Percentiles rank a stretch among this genome's conserved stretches.
These are phyloP conservation scores for Dromococcyx pavoninus DNA, from an alignment of 2,797 vertebrate species.

Conservation along the genomic window DNA sequence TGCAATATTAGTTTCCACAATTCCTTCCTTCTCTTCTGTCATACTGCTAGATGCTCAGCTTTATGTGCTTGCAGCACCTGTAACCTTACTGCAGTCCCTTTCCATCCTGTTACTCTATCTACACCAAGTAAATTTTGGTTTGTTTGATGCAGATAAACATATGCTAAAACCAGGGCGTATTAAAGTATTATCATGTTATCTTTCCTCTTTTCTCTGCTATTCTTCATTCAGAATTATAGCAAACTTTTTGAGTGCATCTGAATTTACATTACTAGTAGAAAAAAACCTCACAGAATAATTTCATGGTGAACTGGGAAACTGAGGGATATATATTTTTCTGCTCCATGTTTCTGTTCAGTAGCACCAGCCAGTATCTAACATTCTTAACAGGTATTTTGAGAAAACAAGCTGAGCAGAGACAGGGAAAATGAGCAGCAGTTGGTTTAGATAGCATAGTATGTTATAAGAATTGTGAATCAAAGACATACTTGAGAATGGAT, in stretches of 20 bases:
- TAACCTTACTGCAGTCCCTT: background rate
- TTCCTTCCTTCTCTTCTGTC: background rate
- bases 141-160: background rate
- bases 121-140: background rate
- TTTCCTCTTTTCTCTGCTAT: background rate
- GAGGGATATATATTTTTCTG: background rate
- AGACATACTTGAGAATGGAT: background rate
- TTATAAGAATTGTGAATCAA: background rate
- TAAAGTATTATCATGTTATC: too few species aligned
- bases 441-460: background rate
- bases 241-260: background rate
- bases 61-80: background rate
- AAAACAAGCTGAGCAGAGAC: background rate
- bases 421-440: background rate
- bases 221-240: background rate
- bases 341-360: background rate
- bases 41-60: background rate
- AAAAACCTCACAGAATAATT: background rate
- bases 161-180: background rate
- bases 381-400: background rate
- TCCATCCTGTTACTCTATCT: background rate
- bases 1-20: background rate
- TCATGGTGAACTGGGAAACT: background rate
- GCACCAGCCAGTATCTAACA: background rate
- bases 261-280: background rate